These are phyloP conservation scores for Porites evermanni DNA, from an alignment of 92 coral and sea anemone genomes.

Conservation along the genomic window DNA sequence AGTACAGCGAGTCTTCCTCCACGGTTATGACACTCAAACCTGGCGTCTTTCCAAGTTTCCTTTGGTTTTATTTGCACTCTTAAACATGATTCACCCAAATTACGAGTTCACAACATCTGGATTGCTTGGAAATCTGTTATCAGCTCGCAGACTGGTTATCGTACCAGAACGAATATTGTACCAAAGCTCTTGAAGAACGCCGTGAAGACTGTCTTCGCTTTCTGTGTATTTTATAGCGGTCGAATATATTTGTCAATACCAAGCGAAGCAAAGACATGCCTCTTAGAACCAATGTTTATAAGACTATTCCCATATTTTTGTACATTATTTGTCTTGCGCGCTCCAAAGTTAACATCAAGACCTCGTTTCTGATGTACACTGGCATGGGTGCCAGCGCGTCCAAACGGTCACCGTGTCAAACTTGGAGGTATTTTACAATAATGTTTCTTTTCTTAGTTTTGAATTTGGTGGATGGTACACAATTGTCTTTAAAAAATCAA, in stretches of 20 bases:
- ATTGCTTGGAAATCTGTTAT: slow-evolving; percentile 58
- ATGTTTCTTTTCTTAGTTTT: too few species aligned
- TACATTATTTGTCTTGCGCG: too few species aligned
- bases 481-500: too few species aligned
- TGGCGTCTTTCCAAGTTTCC: slow-evolving; percentile 12
- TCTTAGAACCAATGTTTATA: too few species aligned
- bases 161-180: slow-evolving; percentile 55
- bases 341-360: neutral
- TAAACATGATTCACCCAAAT: neutral
- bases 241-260: too few species aligned
- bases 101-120: too few species aligned
- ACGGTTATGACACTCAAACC: slow-evolving; percentile 3
- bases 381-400: too few species aligned
- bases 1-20: slow-evolving; percentile 15
- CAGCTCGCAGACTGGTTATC: slow-evolving; percentile 45
- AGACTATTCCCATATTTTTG: too few species aligned
- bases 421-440: too few species aligned
- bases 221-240: slow-evolving; percentile 2
- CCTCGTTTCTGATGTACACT: neutral
- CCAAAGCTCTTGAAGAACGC: slow-evolving; percentile 77
- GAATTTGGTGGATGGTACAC: too few species aligned
- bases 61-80: neutral
- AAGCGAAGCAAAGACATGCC: too few species aligned
- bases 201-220: slow-evolving; percentile 28
- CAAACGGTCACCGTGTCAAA: too few species aligned